Percentiles rank a stretch among this genome's conserved stretches.
These are phyloP conservation scores for Pegea sp. DNA, from an alignment of 23 tunicate species.

Conservation along the genomic window DNA sequence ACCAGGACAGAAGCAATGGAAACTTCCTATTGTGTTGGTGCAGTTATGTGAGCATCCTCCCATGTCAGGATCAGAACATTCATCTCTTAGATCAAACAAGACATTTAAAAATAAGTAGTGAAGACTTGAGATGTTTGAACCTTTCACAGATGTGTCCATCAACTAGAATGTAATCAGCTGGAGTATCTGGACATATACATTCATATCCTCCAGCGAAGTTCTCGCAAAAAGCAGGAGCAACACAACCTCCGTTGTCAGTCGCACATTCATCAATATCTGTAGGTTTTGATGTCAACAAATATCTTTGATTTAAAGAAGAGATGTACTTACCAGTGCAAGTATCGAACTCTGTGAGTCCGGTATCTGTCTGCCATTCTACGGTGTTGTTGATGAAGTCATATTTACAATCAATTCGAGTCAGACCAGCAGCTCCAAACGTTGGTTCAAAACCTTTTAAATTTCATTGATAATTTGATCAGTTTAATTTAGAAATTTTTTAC, in stretches of 20 bases:
- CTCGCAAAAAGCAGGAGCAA: constrained; percentile 56
- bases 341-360: constrained; percentile 20
- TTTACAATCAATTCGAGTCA: constrained; percentile 32
- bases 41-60: constrained; percentile 92
- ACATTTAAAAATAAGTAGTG: neutral
- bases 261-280: constrained; percentile 77
- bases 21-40: constrained; percentile 91
- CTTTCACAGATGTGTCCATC: constrained; percentile 73
- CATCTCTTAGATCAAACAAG: constrained; percentile 20
- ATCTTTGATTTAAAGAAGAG: no score
- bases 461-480: no score
- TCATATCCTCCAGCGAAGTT: constrained; percentile 72
- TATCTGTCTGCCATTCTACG: constrained; percentile 54
- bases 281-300: neutral
- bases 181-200: constrained; percentile 73
- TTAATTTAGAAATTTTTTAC: no score
- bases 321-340: constrained; percentile 33
- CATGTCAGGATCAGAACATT: constrained; percentile 71
- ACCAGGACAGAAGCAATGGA: constrained; percentile 61
- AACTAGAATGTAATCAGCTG: constrained; percentile 50
- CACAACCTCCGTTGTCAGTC: constrained; percentile 54
- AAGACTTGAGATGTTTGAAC: constrained; percentile 5
- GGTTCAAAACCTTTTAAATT: constrained; percentile 13
- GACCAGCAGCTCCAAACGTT: constrained; percentile 4
- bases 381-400: constrained; percentile 63